A percentile compares a stretch with the other conserved stretches of the same genome.
These are phyloP conservation scores for Kryptolebias marmoratus DNA, from an alignment of 2,113 vertebrate genomes.

Conservation along the genomic window DNA sequence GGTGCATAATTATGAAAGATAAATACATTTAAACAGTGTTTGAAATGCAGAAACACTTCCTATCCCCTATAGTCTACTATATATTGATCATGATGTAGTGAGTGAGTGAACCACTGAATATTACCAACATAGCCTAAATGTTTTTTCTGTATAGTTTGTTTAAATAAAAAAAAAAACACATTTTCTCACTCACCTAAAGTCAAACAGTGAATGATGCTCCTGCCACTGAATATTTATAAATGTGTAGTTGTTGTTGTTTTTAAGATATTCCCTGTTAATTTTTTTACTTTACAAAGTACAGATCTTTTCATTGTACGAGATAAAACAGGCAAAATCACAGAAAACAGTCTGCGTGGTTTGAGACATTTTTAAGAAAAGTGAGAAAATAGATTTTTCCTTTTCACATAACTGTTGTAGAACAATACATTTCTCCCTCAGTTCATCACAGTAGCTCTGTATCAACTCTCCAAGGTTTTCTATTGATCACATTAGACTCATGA, in stretches of 20 bases:
- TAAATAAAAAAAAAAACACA: neutral
- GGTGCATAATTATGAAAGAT: no score
- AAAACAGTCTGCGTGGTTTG: neutral
- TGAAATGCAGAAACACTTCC: no score
- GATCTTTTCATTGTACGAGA: neutral
- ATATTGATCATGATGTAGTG: no score
- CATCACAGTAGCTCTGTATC: neutral
- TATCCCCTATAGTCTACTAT: no score
- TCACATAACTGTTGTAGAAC: neutral
- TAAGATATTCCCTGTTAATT: neutral
- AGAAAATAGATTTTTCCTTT: constrained; percentile 12
- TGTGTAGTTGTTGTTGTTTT: no score
- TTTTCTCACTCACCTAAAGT: no score
- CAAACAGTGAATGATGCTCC: neutral
- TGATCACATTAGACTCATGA: neutral
- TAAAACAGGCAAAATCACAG: neutral
- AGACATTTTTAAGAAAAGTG: constrained; percentile 4
- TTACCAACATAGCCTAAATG: no score
- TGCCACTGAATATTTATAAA: neutral
- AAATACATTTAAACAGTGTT: no score
- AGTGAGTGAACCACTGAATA: no score
- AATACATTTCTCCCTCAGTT: constrained; percentile 9
- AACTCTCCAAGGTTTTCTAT: neutral
- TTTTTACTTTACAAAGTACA: neutral
- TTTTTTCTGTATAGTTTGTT: neutral